Evolutionary conservation across 2,797 vertebrate genomes (phyloP), one percentile per base, ranked within the genome.

Genomic region (Parauchenoglanis punctatus): DNA sequence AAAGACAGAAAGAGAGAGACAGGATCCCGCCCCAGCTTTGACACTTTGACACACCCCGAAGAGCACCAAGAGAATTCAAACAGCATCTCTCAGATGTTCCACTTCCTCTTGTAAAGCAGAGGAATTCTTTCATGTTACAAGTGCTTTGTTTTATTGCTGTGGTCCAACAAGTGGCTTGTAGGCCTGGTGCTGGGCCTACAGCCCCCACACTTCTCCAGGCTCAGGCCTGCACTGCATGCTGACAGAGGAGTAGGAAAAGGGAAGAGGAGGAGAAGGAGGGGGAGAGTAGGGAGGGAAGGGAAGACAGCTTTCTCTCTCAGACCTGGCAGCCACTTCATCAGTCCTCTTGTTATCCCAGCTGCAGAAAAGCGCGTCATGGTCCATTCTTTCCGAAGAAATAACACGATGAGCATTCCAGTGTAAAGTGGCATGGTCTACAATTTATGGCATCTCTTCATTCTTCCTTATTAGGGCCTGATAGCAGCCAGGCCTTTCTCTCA

Each of bases 121-220:
- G 96, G 95, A 96, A 96, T 97, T 96, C 96, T 97, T 97, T 97
- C 96, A 97, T 96, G 95, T 96, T 95, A 92, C 94, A 96, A 96
- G 95, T 85, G 93, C 94, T 96, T 96, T 94, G 94, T 95, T 96
- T 95, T 95, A 96, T 93, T 91, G 92, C 93, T 88, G 83, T 90
- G 70, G 93, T 92, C 90, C 87, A 92, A 92, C 91, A 93, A 93
- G 94, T 90, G 93, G 91, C 92, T 94, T 63, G 63, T 90, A 87
- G 75, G 88, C 83, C 78, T 85, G 59, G 40, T 90, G 89, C 90
- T 85, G 92, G 90, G 85, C 89, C 92, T 90, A 90, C 92, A 92
- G 92, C 93, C 92, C 85, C 78, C 93, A 93, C 88, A 93, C 90
- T 88, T 92, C 92, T 93, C 89, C 84, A 90, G 90, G 87, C 90